These are phyloP conservation scores for Agrochola lota DNA, from an alignment of 2,888 invertebrate genomes.

Conservation along the genomic window DNA sequence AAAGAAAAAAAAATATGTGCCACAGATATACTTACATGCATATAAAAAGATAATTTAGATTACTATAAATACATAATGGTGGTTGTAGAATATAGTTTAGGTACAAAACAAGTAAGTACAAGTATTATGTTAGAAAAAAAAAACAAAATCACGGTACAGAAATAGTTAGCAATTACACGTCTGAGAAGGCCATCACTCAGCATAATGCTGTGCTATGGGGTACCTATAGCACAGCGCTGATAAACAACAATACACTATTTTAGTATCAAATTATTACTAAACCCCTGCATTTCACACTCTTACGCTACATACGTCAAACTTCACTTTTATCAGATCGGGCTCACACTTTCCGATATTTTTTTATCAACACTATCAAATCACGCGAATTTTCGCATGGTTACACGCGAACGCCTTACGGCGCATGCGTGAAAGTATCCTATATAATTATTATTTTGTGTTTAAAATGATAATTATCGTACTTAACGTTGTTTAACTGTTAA, in stretches of 20 bases:
- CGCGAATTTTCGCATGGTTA: slow-evolving; percentile 62
- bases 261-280: slow-evolving; percentile 1
- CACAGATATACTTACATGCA: no score
- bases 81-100: no score
- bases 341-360: slow-evolving; percentile 58
- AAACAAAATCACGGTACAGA: no score
- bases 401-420: slow-evolving; percentile 52
- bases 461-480: slow-evolving; percentile 47
- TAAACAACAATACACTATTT: background rate
- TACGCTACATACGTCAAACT: slow-evolving; percentile 38
- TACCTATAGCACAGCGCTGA: background rate
- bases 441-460: slow-evolving; percentile 47
- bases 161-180: background rate
- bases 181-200: background rate
- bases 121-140: no score
- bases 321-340: slow-evolving; percentile 54
- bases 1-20: no score
- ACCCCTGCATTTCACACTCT: slow-evolving; percentile 23
- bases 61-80: no score
- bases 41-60: no score
- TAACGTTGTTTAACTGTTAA: slow-evolving; percentile 37
- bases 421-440: slow-evolving; percentile 58
- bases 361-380: slow-evolving; percentile 56
- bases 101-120: no score
- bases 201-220: no score